These are phyloP conservation scores for Scopus umbretta DNA, from an alignment of 2,113 vertebrate species.

Conservation along the genomic window DNA sequence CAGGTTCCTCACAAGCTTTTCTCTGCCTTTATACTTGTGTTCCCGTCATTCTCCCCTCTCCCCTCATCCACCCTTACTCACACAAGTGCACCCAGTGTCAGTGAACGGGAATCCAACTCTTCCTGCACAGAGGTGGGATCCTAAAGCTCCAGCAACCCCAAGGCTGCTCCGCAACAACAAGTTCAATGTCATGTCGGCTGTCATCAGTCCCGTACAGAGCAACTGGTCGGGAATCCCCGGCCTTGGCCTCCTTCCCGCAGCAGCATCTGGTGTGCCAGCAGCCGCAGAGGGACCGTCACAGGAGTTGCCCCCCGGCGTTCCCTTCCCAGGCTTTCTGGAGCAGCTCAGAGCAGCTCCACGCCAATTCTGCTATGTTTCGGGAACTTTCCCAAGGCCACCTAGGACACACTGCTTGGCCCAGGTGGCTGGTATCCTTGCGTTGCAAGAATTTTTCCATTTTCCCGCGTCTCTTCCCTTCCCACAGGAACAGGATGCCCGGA, in stretches of 20 bases:
- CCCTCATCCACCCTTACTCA: neutral
- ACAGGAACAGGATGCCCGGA: neutral
- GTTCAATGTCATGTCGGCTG: neutral
- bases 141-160: neutral
- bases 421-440: neutral
- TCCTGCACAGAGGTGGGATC: neutral
- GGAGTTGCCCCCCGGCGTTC: fast-evolving
- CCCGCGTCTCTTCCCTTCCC: neutral
- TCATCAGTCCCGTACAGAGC: neutral
- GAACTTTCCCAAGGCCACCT: neutral
- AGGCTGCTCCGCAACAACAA: neutral
- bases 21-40: neutral
- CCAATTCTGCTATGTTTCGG: neutral
- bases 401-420: neutral
- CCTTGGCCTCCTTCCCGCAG: neutral
- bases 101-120: neutral
- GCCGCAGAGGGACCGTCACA: neutral
- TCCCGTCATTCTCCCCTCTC: neutral
- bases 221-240: neutral
- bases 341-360: neutral
- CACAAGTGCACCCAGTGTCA: neutral
- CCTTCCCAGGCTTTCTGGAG: neutral
- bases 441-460: neutral
- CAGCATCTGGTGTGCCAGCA: neutral
- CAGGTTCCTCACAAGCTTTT: neutral